Conservation (phyloP, 2,113 vertebrate species). For the Hemiprocne comata region DNA sequence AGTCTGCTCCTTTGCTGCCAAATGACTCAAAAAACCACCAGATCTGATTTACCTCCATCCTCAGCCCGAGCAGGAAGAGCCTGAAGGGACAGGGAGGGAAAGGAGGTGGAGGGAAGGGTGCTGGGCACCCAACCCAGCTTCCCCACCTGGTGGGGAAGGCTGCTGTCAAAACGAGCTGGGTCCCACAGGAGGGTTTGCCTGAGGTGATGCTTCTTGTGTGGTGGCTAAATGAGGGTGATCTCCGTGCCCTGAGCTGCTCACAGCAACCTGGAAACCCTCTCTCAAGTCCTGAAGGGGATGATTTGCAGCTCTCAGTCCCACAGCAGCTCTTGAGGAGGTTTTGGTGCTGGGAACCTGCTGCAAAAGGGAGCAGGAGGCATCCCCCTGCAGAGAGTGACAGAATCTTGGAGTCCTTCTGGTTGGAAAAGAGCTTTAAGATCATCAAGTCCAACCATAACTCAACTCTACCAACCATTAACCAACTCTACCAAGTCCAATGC, state of each 20-base stretch:
- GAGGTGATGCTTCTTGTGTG: not conserved
- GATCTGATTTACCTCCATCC: not conserved
- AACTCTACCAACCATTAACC: too few species aligned
- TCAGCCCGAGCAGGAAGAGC: not conserved
- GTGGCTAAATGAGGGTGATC: not conserved
- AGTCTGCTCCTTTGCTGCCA: rapidly evolving
- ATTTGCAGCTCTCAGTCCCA: not conserved
- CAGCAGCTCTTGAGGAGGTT: not conserved
- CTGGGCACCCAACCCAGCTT: not conserved
- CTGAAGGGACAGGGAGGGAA: not conserved
- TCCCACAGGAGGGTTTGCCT: not conserved
- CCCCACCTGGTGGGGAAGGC: rapidly evolving
- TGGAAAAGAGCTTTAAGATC: too few species aligned
- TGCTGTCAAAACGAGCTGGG: not conserved
- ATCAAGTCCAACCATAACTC: too few species aligned
- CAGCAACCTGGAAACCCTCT: not conserved
- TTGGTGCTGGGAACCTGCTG: not conserved
- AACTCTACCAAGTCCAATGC: too few species aligned
- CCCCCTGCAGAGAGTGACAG: too few species aligned
- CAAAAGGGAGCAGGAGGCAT: not conserved
- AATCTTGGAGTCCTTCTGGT: too few species aligned
- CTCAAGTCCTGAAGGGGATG: not conserved
- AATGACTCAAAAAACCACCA: not conserved
- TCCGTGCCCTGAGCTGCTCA: not conserved
- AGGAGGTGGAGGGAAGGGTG: not conserved